Evolutionary conservation across 1,140 invertebrate genomes (phyloP), one percentile per base, ranked within the genome.

Genomic region (Asobara japonica): DNA sequence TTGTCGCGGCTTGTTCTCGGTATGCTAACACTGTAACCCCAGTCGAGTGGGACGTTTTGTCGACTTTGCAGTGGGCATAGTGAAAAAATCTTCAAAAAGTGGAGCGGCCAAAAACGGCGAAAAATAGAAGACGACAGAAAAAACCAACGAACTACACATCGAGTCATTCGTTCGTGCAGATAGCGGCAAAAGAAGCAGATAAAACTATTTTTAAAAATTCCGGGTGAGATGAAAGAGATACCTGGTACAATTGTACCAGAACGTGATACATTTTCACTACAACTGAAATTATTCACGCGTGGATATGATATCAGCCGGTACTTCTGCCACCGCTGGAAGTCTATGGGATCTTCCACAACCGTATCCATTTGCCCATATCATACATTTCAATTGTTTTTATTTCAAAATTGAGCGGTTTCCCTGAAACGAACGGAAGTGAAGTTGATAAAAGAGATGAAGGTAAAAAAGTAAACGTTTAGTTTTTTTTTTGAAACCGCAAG

Each of bases 1-100:
- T 66, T 41, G 65, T 66, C 65, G 65, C 25, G 33, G 65, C 65
- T 30, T 66, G 65, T 41, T 66, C 65, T 66, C 65, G 65, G 36
- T 33, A 66, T 66, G 36, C 65, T 36, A 33, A 1, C 30, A 45
- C 18, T 45, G 65, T 66, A 38, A 41, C 65, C 65, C 36, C 65
- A 36, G 38, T 66, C 65, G 38, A 36, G 1, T 38, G 36, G n/a
- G 60, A 62, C 65, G 18, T 38, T 66, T 31, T 66, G 51, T 56
- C 51, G 65, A 66, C 65, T 66, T 66, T 45, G 25, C 22, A 56
- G 22, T n/a, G 51, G 65, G 22, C 25, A 66, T 27, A n/a, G 25
- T 41, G 25, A 22, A 66, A 16, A 41, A 66, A 66, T 22, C 8
- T 16, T 51, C 1, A 16, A 8, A 27, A 56, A 56, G 11, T 6